Evolutionary conservation across 2,113 vertebrate genomes (phyloP), one percentile per base, ranked within the genome.

Genomic region (Pelvicachromis taeniatus): DNA sequence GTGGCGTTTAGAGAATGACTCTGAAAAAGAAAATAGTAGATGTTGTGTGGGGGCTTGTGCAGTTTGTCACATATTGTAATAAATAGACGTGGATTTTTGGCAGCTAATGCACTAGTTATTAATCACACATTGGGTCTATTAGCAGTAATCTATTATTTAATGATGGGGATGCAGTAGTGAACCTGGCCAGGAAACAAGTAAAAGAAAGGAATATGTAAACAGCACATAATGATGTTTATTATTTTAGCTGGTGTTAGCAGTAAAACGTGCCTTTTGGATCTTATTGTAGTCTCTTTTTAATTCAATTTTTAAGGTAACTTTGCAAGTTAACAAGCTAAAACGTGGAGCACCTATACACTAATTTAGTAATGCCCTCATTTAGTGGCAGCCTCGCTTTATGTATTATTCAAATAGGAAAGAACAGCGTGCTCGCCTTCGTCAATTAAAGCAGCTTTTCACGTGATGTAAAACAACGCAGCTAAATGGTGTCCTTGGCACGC

Each of bases 61-160:
- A 90, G 85, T 80, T 77, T 84, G 78, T 85, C 81, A 84, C 85
- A 85, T 33, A 70, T 17, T 91, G 83, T 75, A 80, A 86, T 88
- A 56, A 88, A 85, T 26, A 84, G 79, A 88, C 59, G 65, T 35
- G 70, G 59, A 14, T 83, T 81, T 53, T 61, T 85, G 52, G 81
- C 84, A 83, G 80, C 77, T 87, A 55, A 89, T 83, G 79, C 21
- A 77, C 56, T 75, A 61, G 78, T 61, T 56, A 90, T 90, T 82
- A 86, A 81, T 86, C 78, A 87, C 53, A 56, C 61, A 79, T 23
- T 23, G 61, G 55, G 17, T 29, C 53, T 78, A 63, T 87, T 77
- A 75, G 40, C 55, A 56, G 29, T 45, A 56, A 55, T 83, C 9
- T 35, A 85, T 90, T 78, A 91, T 84, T 90, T 65, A 89, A 48